These are phyloP conservation scores for Diadegma fenestrale DNA, from an alignment of 2,888 invertebrate genomes.

Conservation along the genomic window DNA sequence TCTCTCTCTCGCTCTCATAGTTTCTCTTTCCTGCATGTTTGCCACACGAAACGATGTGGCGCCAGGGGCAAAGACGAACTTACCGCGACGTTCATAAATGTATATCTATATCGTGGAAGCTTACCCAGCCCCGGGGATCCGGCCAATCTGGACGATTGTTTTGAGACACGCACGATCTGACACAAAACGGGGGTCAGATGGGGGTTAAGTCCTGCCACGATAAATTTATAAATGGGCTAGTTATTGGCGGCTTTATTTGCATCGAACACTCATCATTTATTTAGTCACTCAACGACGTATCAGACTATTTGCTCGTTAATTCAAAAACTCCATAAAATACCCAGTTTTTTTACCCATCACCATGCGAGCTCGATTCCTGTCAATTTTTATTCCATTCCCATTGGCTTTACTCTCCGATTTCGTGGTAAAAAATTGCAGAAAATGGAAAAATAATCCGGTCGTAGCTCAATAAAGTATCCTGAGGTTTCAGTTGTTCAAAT, in stretches of 20 bases:
- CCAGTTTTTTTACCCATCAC: too few relatives aligned
- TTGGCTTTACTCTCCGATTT: background rate
- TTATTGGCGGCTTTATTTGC: conserved; percentile 55
- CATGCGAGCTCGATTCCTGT: background rate
- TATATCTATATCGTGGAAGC: conserved; percentile 46
- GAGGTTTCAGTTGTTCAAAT: background rate
- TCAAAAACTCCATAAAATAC: background rate
- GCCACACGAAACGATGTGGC: conserved; percentile 55
- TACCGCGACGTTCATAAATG: background rate
- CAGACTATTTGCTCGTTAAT: conserved; percentile 16
- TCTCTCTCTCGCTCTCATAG: conserved; percentile 36
- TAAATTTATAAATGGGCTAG: conserved; percentile 62
- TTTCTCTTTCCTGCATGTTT: conserved; percentile 44
- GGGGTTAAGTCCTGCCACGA: conserved; percentile 61
- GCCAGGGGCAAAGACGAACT: conserved; percentile 62
- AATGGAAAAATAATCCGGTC: background rate
- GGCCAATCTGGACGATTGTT: conserved; percentile 78
- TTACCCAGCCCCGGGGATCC: conserved; percentile 57
- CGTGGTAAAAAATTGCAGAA: background rate
- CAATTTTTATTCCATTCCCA: background rate
- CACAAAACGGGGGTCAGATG: conserved; percentile 46
- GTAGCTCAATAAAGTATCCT: background rate
- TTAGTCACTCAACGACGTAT: background rate
- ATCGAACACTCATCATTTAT: conserved; percentile 28
- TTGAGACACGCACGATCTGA: conserved; percentile 73